Percentiles rank a stretch among this genome's conserved stretches.
Conservation (phyloP, 2,113 vertebrate species). For the Mobula hypostoma region DNA sequence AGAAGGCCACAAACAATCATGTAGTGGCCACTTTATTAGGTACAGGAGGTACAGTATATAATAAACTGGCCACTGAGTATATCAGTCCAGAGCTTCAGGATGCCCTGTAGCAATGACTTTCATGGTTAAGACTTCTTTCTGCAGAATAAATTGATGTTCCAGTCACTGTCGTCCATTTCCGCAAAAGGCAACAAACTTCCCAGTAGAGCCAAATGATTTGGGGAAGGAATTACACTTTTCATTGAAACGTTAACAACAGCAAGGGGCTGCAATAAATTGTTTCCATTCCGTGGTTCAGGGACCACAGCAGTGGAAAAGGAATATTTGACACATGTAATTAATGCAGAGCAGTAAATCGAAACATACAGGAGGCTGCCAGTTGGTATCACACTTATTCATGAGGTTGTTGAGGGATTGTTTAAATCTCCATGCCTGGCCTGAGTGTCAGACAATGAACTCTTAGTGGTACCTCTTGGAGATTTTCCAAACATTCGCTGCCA, state of each 20-base stretch:
- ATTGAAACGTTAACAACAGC: background rate
- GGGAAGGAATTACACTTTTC: background rate
- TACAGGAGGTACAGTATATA: too few species aligned
- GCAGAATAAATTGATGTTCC: background rate
- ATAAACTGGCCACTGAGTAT: too few species aligned
- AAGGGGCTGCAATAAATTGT: background rate
- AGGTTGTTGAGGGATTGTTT: slow-evolving; percentile 2
- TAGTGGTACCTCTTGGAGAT: background rate
- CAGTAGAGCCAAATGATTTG: too few species aligned
- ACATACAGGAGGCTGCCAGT: background rate
- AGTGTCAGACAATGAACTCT: background rate
- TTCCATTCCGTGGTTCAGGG: background rate
- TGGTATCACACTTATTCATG: background rate
- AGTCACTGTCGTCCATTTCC: background rate
- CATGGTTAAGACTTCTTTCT: background rate
- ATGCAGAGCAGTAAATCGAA: background rate
- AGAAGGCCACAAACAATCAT: too few species aligned
- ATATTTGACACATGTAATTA: background rate
- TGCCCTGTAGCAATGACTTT: background rate
- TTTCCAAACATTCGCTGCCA: background rate
- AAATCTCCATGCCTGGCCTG: background rate
- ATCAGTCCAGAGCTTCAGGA: background rate
- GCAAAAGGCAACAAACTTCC: background rate
- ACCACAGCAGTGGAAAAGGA: background rate
- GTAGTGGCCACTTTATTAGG: too few species aligned